A percentile compares a stretch with the other conserved stretches of the same genome.
Conservation (phyloP, 2,797 vertebrate species). For the Chanos chanos region DNA sequence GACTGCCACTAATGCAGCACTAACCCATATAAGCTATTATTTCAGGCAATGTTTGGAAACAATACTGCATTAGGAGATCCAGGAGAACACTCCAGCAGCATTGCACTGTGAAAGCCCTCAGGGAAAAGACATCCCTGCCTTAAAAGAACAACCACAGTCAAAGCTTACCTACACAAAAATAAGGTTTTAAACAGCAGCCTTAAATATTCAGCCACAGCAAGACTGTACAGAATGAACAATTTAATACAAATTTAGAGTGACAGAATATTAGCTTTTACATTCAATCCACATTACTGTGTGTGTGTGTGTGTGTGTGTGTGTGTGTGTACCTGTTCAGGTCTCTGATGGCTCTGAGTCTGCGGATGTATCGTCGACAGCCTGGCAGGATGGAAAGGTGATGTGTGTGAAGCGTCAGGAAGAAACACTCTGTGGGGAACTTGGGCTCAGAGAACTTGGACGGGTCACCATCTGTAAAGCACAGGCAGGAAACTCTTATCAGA, state of each 20-base stretch:
- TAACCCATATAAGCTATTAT: constrained; percentile 16
- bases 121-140: not conserved
- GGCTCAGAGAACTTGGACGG: constrained; percentile 74
- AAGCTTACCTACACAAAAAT: too few relatives aligned
- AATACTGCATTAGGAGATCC: not conserved
- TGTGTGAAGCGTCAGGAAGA: constrained; percentile 94
- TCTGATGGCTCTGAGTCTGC: constrained; percentile 90
- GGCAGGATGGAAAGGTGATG: constrained; percentile 96
- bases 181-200: too few relatives aligned
- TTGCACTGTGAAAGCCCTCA: not conserved
- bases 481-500: not conserved
- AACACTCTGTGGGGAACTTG: constrained; percentile 95
- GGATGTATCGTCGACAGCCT: constrained; percentile 95
- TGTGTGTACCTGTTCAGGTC: constrained; percentile 89
- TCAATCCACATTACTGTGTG: not conserved
- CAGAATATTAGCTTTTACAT: not conserved
- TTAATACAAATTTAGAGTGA: too few relatives aligned
- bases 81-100: not conserved
- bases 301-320: not conserved
- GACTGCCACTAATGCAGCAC: constrained; percentile 25
- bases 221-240: too few relatives aligned
- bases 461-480: constrained; percentile 74
- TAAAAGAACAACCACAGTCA: too few relatives aligned
- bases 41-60: constrained; percentile 12
- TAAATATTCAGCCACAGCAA: too few relatives aligned